phyloP scores from a whole-genome alignment of 2,113 vertebrate species.

The Corythaeola cristata region DNA sequence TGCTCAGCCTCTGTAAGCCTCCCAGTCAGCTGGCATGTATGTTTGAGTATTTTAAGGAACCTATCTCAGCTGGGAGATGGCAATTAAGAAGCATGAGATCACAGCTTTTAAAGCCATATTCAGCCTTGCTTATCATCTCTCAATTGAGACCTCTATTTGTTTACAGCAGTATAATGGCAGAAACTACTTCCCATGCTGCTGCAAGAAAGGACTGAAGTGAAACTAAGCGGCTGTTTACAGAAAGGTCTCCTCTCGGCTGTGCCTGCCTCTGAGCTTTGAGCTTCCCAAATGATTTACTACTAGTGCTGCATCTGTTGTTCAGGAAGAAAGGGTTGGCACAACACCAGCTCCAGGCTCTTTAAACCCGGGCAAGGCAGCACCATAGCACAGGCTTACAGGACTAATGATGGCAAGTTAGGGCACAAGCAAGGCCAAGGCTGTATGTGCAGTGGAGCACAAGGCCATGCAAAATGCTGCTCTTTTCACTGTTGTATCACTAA shows the following conservation, averaged over 20 bases:
- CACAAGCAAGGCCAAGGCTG: not conserved
- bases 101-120: not conserved
- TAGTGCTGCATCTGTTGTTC: not conserved
- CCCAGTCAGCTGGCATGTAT: not conserved
- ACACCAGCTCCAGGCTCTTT: not conserved
- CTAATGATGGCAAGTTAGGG: not conserved
- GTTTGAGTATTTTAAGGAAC: not conserved
- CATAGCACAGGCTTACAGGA: not conserved
- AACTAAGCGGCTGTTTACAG: not conserved
- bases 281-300: not conserved
- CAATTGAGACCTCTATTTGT: not conserved
- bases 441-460: not conserved
- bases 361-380: not conserved
- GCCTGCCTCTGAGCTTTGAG: not conserved
- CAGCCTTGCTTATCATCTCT: not conserved
- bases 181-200: not conserved
- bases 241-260: not conserved
- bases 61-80: not conserved
- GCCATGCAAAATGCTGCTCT: not conserved
- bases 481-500: not conserved
- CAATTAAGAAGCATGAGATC: not conserved
- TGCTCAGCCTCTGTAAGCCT: not conserved
- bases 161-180: not conserved
- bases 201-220: not conserved
- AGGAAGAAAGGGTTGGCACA: not conserved